Percentiles rank a stretch among this genome's conserved stretches.
Conservation (phyloP, 2,888 invertebrate genomes). For the Drosophila melanosoma region DNA sequence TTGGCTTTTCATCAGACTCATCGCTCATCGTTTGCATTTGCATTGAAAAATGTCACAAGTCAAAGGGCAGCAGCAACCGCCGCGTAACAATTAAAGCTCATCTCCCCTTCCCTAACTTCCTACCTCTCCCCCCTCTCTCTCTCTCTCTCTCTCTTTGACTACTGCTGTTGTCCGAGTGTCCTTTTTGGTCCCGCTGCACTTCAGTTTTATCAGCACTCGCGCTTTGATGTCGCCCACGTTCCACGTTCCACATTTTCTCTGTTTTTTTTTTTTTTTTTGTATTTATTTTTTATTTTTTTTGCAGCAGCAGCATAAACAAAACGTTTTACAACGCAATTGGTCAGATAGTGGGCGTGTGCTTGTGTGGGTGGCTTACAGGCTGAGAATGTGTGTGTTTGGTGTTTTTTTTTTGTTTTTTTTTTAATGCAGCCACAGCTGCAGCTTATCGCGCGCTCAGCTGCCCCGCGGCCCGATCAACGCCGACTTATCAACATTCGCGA, state of each 20-base stretch:
- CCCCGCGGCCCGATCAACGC: conserved; percentile 72
- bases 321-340: conserved; percentile 56
- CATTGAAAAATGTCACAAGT: conserved; percentile 79
- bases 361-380: conserved; percentile 3
- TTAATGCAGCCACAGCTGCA: conserved; percentile 75
- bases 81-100: conserved; percentile 69
- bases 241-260: conserved; percentile 28
- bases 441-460: conserved; percentile 64
- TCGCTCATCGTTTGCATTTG: conserved; percentile 60
- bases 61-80: conserved; percentile 64
- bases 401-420: conserved; percentile 4
- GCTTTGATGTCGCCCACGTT: conserved; percentile 64
- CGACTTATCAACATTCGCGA: conserved; percentile 43
- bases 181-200: conserved; percentile 61
- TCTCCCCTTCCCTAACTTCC: neutral
- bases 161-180: conserved; percentile 61
- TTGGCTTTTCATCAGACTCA: conserved; percentile 76
- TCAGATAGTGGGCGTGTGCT: conserved; percentile 44
- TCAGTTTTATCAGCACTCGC: conserved; percentile 68
- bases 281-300: conserved; percentile 5
- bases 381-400: conserved; percentile 7
- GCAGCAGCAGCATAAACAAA: conserved; percentile 17
- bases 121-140: neutral
- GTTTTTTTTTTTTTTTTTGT: neutral
- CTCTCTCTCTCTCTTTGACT: neutral